phyloP scores from a whole-genome alignment of 2,113 vertebrate species.

The Casuarius casuarius region DNA sequence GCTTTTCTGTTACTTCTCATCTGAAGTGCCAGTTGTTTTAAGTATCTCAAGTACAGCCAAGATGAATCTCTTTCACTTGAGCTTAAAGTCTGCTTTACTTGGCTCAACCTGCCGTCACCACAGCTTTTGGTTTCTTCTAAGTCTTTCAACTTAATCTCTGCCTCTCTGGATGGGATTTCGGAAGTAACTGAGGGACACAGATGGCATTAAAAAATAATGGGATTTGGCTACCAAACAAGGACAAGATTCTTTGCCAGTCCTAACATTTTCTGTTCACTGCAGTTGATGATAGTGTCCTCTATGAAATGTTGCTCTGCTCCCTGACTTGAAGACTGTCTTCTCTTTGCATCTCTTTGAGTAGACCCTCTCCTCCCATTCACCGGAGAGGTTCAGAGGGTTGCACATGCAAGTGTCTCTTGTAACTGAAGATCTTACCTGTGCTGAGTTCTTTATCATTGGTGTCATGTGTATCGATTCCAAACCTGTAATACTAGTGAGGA shows the following conservation, averaged over 20 bases:
- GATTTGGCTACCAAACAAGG: neutral
- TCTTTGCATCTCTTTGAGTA: neutral
- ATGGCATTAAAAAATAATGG: neutral
- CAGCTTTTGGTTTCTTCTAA: neutral
- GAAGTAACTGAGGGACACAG: neutral
- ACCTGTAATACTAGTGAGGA: fast-evolving
- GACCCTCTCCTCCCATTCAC: neutral
- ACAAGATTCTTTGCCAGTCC: neutral
- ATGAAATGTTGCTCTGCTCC: neutral
- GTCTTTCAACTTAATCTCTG: neutral
- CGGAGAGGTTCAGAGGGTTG: neutral
- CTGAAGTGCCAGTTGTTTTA: neutral
- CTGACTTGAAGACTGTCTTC: too few relatives aligned
- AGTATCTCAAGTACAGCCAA: neutral
- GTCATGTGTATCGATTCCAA: neutral
- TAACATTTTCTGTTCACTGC: neutral
- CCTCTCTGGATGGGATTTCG: neutral
- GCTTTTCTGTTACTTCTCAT: neutral
- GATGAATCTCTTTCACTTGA: neutral
- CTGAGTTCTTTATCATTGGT: neutral
- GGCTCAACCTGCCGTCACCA: neutral
- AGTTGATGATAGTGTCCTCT: neutral
- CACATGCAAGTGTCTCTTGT: neutral
- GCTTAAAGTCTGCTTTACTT: neutral
- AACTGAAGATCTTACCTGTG: neutral